These are phyloP conservation scores for Xyrichtys novacula DNA, from an alignment of 2,797 vertebrate genomes.

Conservation along the genomic window DNA sequence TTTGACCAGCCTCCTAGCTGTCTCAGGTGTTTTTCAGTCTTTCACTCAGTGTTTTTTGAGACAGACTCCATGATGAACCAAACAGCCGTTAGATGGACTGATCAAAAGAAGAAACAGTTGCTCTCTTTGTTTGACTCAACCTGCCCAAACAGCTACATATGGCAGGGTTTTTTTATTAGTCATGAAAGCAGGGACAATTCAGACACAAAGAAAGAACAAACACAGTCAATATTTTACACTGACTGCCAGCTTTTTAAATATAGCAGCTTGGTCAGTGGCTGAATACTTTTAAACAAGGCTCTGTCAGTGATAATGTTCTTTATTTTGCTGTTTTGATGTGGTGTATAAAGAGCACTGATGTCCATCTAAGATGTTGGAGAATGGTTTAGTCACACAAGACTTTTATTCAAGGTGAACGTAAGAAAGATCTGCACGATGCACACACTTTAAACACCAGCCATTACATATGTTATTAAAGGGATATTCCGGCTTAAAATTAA, in stretches of 20 bases:
- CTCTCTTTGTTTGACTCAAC: conserved; percentile 16
- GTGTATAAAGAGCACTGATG: too few species aligned
- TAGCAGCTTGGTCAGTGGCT: not conserved
- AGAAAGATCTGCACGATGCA: too few species aligned
- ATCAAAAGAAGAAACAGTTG: conserved; percentile 34
- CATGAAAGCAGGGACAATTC: conserved; percentile 23
- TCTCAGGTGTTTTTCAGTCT: not conserved
- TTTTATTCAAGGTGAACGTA: too few species aligned
- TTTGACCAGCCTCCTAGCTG: conserved; percentile 18
- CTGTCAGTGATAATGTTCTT: too few species aligned
- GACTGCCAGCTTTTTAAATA: not conserved
- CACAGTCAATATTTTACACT: not conserved
- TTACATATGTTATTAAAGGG: too few species aligned
- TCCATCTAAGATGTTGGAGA: too few species aligned
- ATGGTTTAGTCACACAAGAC: too few species aligned
- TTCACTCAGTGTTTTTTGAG: not conserved
- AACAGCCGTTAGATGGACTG: conserved; percentile 22
- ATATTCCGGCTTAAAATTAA: too few species aligned
- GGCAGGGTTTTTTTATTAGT: conserved; percentile 20
- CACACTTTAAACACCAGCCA: too few species aligned
- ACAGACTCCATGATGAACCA: conserved; percentile 14
- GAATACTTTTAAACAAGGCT: not conserved
- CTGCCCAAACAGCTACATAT: conserved; percentile 16
- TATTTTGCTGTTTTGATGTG: too few species aligned
- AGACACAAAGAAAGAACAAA: conserved; percentile 23